Evolutionary conservation across 2,888 invertebrate genomes (phyloP).

Genomic region (Sarcophaga caerulescens): DNA sequence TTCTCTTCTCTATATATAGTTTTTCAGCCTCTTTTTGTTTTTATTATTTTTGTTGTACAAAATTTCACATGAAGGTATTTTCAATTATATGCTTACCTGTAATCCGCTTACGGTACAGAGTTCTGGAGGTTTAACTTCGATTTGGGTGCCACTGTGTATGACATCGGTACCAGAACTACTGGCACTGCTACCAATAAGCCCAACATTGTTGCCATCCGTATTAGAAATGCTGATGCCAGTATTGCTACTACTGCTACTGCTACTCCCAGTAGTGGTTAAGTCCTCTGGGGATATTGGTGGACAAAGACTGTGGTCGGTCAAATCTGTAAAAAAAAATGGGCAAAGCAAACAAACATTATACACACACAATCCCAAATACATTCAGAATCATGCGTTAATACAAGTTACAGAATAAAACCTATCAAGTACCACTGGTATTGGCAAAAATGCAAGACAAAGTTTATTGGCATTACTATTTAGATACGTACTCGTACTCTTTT

Average conservation of each 20-base stretch:
- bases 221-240: constrained; percentile 64
- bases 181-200: constrained; percentile 63
- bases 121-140: constrained; percentile 84
- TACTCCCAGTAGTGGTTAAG: constrained; percentile 75
- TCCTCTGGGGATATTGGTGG: constrained; percentile 79
- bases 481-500: not conserved
- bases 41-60: constrained; percentile 8
- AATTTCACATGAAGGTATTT: constrained; percentile 69
- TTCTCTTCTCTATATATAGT: not conserved
- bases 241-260: constrained; percentile 73
- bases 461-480: constrained; percentile 8
- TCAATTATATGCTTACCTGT: constrained; percentile 85
- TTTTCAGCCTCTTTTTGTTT: constrained; percentile 9
- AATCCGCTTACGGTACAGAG: constrained; percentile 82
- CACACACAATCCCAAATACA: not conserved
- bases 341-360: not conserved
- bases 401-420: constrained; percentile 6
- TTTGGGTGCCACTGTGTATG: constrained; percentile 80
- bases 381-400: not conserved
- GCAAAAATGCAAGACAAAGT: constrained; percentile 29
- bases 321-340: constrained; percentile 73
- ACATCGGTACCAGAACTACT: constrained; percentile 75
- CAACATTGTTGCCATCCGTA: constrained; percentile 80
- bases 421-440: not conserved
- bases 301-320: constrained; percentile 80